These are phyloP conservation scores for Helobdella robusta DNA, from an alignment of 2,888 invertebrate genomes.

Conservation along the genomic window DNA sequence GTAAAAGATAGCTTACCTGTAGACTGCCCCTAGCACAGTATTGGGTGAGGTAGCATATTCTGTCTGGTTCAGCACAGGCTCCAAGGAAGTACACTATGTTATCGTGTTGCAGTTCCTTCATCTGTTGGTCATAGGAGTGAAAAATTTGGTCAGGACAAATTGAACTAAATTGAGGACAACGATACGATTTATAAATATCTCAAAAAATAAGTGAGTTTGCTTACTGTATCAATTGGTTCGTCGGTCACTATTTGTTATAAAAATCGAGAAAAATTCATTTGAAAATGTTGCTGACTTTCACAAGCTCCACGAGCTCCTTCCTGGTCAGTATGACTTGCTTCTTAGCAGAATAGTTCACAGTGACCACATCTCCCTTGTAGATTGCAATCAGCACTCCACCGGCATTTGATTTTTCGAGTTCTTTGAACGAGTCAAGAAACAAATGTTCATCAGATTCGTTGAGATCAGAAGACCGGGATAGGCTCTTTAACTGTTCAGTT, in stretches of 20 bases:
- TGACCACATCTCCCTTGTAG: conserved; percentile 5
- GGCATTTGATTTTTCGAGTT: background rate
- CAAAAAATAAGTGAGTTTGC: too few species aligned
- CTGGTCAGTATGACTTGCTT: conserved; percentile 6
- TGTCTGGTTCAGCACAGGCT: conserved; percentile 12
- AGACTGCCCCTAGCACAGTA: conserved; percentile 12
- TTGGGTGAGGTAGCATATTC: conserved; percentile 11
- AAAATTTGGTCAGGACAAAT: background rate
- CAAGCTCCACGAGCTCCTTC: conserved; percentile 20
- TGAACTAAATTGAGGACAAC: too few species aligned
- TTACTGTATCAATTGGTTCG: too few species aligned
- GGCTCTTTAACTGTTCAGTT: background rate
- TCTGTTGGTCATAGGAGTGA: background rate
- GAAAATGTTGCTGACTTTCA: background rate
- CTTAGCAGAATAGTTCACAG: conserved; percentile 12
- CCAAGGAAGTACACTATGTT: conserved; percentile 14
- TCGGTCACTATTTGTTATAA: too few species aligned
- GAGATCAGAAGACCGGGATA: background rate
- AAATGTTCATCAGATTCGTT: background rate
- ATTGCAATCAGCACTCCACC: background rate
- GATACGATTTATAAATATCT: too few species aligned
- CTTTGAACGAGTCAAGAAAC: background rate
- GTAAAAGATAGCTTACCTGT: conserved; percentile 5
- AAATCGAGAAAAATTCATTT: too few species aligned
- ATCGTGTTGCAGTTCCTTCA: conserved; percentile 21